phyloP scores from a whole-genome alignment of 2,113 vertebrate species.

The Addax nasomaculatus region DNA sequence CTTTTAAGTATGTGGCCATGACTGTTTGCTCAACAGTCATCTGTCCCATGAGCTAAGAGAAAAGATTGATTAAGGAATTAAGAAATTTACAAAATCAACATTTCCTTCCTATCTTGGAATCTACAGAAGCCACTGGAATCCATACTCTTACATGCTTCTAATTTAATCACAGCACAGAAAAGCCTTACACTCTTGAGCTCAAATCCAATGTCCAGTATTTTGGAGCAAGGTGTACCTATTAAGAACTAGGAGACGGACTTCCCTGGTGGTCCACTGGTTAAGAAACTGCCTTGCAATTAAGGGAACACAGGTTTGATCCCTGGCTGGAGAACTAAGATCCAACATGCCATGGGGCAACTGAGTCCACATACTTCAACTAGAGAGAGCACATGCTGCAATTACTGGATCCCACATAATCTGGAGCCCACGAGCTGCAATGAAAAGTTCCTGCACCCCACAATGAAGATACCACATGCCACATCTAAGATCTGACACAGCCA shows the following conservation, averaged over 20 bases:
- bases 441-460: background rate
- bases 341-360: background rate
- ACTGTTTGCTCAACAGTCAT: background rate
- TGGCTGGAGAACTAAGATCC: background rate
- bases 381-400: background rate
- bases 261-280: background rate
- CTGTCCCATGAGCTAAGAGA: background rate
- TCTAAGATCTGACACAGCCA: background rate
- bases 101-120: background rate
- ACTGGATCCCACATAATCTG: background rate
- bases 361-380: background rate
- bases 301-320: background rate
- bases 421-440: background rate
- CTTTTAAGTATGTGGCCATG: background rate
- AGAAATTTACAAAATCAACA: background rate
- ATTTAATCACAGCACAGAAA: background rate
- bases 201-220: background rate
- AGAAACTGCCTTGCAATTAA: background rate
- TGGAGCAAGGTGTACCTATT: background rate
- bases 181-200: background rate
- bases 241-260: background rate
- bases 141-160: background rate
- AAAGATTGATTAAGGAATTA: background rate
- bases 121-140: background rate
- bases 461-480: background rate